A percentile compares a stretch with the other conserved stretches of the same genome.
Conservation (phyloP, 2,113 vertebrate species). For the Nannobrachium achirus region DNA sequence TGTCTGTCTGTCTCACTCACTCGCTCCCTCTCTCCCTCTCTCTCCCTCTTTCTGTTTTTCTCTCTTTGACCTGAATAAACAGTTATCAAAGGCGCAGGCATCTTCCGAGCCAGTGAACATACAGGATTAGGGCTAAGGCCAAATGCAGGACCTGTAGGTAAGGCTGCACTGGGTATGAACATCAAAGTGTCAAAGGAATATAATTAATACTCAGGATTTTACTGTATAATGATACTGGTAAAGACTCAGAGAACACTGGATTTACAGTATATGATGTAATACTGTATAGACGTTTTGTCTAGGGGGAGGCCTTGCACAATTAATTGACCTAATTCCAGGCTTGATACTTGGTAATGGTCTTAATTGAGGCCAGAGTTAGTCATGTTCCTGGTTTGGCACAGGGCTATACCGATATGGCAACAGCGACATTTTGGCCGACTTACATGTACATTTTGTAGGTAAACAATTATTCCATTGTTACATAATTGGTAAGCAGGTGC, state of each 20-base stretch:
- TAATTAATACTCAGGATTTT: no score
- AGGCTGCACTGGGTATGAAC: background rate
- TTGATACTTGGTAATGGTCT: no score
- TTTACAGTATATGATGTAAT: background rate
- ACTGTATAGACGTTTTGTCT: background rate
- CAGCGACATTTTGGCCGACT: no score
- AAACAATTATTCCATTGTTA: background rate
- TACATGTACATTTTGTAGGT: background rate
- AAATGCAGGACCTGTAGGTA: conserved; percentile 51
- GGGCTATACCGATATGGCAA: no score
- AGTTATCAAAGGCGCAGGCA: conserved; percentile 61
- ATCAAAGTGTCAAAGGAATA: no score
- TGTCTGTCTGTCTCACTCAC: conserved; percentile 36
- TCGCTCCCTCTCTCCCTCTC: conserved; percentile 1
- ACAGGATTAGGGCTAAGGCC: conserved; percentile 46
- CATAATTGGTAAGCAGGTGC: background rate
- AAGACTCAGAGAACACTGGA: background rate
- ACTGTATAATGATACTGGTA: no score
- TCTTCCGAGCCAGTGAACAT: conserved; percentile 46
- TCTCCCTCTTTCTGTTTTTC: conserved; percentile 3
- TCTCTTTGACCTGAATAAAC: conserved; percentile 64
- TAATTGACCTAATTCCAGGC: no score
- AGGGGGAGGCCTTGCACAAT: no score
- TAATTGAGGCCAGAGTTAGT: no score
- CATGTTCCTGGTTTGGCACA: no score